Evolutionary conservation across 2,113 vertebrate genomes (phyloP), one percentile per base, ranked within the genome.

Genomic region (Amphiprion percula): DNA sequence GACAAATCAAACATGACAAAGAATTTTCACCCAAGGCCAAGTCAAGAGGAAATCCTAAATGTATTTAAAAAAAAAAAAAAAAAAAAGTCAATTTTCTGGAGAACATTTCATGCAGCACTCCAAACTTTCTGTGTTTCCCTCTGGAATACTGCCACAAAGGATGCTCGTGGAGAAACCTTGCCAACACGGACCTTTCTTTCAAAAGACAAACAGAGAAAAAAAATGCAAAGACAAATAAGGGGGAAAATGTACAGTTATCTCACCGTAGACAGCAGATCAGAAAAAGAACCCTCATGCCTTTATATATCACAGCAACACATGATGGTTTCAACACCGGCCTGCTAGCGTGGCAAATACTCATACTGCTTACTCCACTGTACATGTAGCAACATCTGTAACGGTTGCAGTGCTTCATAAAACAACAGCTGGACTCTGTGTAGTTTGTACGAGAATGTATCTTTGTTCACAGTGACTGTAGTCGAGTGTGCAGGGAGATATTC

Each of bases 91-190:
- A 65, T 60, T 89, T 88, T 89, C 66, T 60, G 14, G 79, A 81
- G 83, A 86, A 84, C 86, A 84, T 90, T 82, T 90, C 83, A 84
- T 49, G 73, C 86, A 87, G 80, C 84, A 83, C 69, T 87, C 60
- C 24, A 15, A 69, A 67, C 75, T 73, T 73, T 84, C 74, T 83
- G 65, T 84, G 67, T 88, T 80, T 82, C 80, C 67, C 76, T 90
- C 83, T 88, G 92, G 91, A 93, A 92, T 91, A 94, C 90, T 93
- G 93, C 91, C 93, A 58, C 80, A 89, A 90, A 89, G 73, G 73
- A 90, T 74, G 83, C 86, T 90, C 80, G 10, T 50, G 83, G 84
- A 78, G 69, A 93, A 86, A 79, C 68, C 80, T 88, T 80, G 82
- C 83, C 82, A 80, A 91, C 74, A 73, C 24, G 77, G 74, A 92